Conservation (phyloP, 1,140 invertebrate species). For the Cryptotermes secundus region DNA sequence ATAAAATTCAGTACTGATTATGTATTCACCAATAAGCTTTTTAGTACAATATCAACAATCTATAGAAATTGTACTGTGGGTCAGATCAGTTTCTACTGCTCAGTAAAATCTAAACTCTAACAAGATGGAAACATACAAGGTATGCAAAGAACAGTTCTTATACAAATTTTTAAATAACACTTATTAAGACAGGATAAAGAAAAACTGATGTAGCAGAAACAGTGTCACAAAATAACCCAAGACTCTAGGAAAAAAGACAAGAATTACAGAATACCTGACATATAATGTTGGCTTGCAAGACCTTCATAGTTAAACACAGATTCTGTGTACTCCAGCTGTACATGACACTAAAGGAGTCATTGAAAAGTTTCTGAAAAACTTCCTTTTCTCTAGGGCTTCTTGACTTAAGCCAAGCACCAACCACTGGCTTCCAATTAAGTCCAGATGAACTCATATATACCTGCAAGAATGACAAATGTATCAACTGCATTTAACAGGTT, state of each 20-base stretch:
- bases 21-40: too few relatives aligned
- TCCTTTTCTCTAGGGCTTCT: constrained; percentile 69
- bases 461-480: constrained; percentile 37
- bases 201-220: background rate
- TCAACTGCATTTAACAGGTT: background rate
- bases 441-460: constrained; percentile 96
- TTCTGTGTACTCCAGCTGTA: constrained; percentile 85
- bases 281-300: constrained; percentile 89
- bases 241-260: too few relatives aligned
- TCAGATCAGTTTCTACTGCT: background rate
- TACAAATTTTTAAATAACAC: background rate
- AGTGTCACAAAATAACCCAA: too few relatives aligned
- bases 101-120: background rate
- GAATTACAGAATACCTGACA: constrained; percentile 52
- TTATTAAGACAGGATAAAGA: constrained; percentile 22
- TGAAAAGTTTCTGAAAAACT: constrained; percentile 76
- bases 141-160: background rate
- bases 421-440: constrained; percentile 83
- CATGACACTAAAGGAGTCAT: constrained; percentile 72
- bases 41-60: too few relatives aligned
- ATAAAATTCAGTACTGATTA: too few relatives aligned
- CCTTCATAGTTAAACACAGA: constrained; percentile 77
- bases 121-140: background rate
- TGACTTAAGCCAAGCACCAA: constrained; percentile 81
- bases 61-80: too few relatives aligned